Evolutionary conservation across 2,797 vertebrate species (phyloP).

Genomic region (Lagothrix lagotricha): DNA sequence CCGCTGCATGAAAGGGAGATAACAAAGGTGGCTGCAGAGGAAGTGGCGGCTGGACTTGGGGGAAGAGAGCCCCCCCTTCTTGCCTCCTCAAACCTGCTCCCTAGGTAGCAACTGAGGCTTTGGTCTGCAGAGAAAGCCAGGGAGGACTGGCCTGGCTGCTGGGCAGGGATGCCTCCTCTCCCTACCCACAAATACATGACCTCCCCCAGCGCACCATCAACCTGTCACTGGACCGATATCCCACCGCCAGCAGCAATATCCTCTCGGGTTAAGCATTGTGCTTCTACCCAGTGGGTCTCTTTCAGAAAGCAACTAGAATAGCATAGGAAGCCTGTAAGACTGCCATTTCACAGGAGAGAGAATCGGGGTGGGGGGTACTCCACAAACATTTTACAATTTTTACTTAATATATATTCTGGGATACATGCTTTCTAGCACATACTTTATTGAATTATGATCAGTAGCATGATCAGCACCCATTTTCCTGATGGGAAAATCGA

Average conservation of each 20-base stretch:
- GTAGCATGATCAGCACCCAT: background rate
- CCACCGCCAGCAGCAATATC: background rate
- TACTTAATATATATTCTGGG: background rate
- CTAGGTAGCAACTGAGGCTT: background rate
- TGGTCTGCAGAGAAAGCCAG: background rate
- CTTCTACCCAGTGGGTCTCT: background rate
- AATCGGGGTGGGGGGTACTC: no score
- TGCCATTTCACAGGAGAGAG: background rate
- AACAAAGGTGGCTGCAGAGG: constrained; percentile 73
- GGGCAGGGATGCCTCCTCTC: background rate
- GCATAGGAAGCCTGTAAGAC: background rate
- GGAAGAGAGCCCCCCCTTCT: background rate
- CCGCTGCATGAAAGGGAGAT: constrained; percentile 66
- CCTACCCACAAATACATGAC: background rate
- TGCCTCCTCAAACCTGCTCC: constrained; percentile 16
- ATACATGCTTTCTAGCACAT: background rate
- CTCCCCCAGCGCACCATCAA: background rate
- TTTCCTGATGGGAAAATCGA: background rate
- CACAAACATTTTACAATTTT: background rate
- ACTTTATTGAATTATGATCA: background rate
- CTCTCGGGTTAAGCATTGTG: background rate
- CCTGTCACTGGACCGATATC: background rate
- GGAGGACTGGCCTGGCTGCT: background rate
- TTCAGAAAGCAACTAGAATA: background rate
- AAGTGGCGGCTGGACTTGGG: constrained; percentile 49